Conservation (phyloP, 1,140 invertebrate genomes). For the Nilaparvata lugens region DNA sequence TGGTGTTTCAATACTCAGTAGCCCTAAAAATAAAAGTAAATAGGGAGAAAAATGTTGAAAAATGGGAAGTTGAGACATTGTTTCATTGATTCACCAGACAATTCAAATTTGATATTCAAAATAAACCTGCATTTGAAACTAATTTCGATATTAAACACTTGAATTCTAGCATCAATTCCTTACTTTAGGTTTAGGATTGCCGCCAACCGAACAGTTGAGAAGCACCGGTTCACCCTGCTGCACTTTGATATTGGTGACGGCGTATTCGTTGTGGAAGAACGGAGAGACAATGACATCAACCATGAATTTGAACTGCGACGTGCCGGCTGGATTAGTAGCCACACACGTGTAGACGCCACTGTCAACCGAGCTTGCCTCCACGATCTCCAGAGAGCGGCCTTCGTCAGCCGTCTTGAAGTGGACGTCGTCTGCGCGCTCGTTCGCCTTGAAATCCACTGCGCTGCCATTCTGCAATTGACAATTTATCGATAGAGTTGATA, state of each 20-base stretch:
- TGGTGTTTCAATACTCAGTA: no score
- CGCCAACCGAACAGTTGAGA: conserved; percentile 17
- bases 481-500: no score
- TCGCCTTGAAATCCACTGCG: conserved; percentile 9
- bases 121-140: no score
- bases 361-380: conserved; percentile 19
- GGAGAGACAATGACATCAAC: conserved; percentile 26
- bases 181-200: conserved; percentile 23
- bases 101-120: no score
- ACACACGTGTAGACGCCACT: conserved; percentile 38
- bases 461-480: conserved; percentile 14
- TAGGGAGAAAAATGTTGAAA: no score
- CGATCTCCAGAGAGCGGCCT: conserved; percentile 13
- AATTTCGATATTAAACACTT: no score
- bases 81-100: no score
- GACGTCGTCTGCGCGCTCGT: conserved; percentile 16
- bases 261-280: conserved; percentile 13
- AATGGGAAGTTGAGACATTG: no score
- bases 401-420: conserved; percentile 14
- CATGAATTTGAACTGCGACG: conserved; percentile 1
- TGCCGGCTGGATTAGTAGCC: conserved; percentile 28
- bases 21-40: no score
- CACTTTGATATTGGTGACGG: neutral
- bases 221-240: conserved; percentile 14
- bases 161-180: no score